A percentile compares a stretch with the other conserved stretches of the same genome.
These are phyloP conservation scores for Tauraco erythrolophus DNA, from an alignment of 2,113 vertebrate species.

Conservation along the genomic window DNA sequence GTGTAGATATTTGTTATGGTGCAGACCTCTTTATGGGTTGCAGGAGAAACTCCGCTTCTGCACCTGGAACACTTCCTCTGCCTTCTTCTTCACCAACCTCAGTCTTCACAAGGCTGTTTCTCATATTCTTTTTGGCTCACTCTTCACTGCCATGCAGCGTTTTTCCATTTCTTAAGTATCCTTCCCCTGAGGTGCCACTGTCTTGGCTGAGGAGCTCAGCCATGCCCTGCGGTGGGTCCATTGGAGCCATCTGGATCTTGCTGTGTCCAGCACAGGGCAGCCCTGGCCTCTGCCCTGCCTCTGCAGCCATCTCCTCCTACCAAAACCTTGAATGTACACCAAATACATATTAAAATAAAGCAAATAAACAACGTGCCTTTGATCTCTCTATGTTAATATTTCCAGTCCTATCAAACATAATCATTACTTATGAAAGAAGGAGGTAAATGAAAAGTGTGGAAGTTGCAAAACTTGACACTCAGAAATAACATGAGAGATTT, in stretches of 20 bases:
- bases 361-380: neutral
- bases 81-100: neutral
- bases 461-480: neutral
- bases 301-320: neutral
- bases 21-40: neutral
- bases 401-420: neutral
- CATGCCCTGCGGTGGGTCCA: fast-evolving
- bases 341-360: neutral
- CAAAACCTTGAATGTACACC: neutral
- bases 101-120: neutral
- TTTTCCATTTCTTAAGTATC: neutral
- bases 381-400: neutral
- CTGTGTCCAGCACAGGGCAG: fast-evolving
- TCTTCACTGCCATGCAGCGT: neutral
- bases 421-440: neutral
- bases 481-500: neutral
- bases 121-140: neutral
- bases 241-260: fast-evolving
- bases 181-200: neutral
- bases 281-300: fast-evolving
- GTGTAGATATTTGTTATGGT: neutral
- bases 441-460: neutral
- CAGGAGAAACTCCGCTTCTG: neutral
- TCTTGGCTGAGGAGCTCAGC: too few relatives aligned
- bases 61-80: neutral